Percentiles rank a stretch among this genome's conserved stretches.
Conservation (phyloP, 2,888 invertebrate species). For the Drosophila aldrichi region DNA sequence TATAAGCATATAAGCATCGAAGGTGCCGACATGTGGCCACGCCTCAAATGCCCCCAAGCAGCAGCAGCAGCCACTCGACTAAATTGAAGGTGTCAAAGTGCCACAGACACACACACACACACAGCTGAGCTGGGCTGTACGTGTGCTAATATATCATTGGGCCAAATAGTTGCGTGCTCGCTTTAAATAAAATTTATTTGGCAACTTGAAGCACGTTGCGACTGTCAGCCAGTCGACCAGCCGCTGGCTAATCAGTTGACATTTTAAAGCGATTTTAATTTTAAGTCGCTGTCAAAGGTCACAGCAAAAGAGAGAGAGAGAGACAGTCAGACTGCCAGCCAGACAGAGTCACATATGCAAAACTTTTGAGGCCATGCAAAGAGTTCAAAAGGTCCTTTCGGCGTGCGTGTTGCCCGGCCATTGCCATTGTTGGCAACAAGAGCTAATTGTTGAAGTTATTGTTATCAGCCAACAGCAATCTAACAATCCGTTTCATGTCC, state of each 20-base stretch:
- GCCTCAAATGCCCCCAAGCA: constrained; percentile 19
- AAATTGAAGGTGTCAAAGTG: constrained; percentile 74
- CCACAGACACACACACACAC: constrained; percentile 1
- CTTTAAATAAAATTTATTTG: constrained; percentile 71
- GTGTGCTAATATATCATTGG: constrained; percentile 69
- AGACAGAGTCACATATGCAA: constrained; percentile 48
- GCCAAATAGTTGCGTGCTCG: constrained; percentile 71
- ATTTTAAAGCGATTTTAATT: constrained; percentile 53
- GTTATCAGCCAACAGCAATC: constrained; percentile 49
- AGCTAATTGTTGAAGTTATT: constrained; percentile 62
- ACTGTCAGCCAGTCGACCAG: constrained; percentile 17
- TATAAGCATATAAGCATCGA: constrained; percentile 39
- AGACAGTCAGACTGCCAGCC: constrained; percentile 6
- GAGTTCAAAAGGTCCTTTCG: constrained; percentile 56
- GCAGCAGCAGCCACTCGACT: constrained; percentile 45
- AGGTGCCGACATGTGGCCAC: constrained; percentile 57
- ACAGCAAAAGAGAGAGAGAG: constrained; percentile 14
- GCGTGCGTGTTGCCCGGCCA: constrained; percentile 56
- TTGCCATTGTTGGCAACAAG: constrained; percentile 37
- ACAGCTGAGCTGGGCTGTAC: constrained; percentile 1
- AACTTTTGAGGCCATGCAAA: constrained; percentile 46
- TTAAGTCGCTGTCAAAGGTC: constrained; percentile 61
- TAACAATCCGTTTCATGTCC: constrained; percentile 42
- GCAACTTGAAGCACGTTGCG: constrained; percentile 59
- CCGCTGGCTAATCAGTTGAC: constrained; percentile 58